These are phyloP conservation scores for Halocaridina rubra DNA, from an alignment of 2,888 invertebrate genomes.

Conservation along the genomic window DNA sequence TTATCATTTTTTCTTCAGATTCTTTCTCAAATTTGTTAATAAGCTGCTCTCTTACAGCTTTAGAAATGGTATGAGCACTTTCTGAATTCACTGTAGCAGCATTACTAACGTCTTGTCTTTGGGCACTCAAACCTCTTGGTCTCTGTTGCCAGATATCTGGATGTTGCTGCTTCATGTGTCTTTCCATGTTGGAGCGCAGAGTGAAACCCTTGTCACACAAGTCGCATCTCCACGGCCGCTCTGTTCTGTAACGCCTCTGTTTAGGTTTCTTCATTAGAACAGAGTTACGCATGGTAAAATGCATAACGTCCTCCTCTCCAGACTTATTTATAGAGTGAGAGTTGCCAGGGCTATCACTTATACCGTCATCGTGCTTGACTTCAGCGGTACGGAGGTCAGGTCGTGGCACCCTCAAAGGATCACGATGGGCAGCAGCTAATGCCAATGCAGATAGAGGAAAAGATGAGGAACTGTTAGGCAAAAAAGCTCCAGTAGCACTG, in stretches of 20 bases:
- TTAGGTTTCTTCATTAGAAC: constrained; percentile 92
- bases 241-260: constrained; percentile 88
- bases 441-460: constrained; percentile 60
- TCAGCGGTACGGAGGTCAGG: constrained; percentile 34
- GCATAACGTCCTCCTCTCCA: constrained; percentile 57
- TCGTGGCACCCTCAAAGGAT: constrained; percentile 67
- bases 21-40: constrained; percentile 48
- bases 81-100: constrained; percentile 71
- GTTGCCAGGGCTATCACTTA: constrained; percentile 17
- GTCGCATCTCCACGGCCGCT: constrained; percentile 89
- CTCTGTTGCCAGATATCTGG: constrained; percentile 86
- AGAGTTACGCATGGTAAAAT: constrained; percentile 83
- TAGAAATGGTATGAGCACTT: constrained; percentile 21
- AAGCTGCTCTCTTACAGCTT: constrained; percentile 40
- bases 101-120: constrained; percentile 71
- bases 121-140: constrained; percentile 63
- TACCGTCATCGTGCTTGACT: background rate
- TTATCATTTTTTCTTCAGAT: constrained; percentile 68
- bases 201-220: constrained; percentile 92
- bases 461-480: constrained; percentile 25
- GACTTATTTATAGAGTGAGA: constrained; percentile 24
- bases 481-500: constrained; percentile 68
- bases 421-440: constrained; percentile 61
- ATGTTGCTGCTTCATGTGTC: constrained; percentile 94
- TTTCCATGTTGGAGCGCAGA: constrained; percentile 89